These are phyloP conservation scores for Panthera uncia DNA, from an alignment of 2,113 vertebrate genomes.

Conservation along the genomic window DNA sequence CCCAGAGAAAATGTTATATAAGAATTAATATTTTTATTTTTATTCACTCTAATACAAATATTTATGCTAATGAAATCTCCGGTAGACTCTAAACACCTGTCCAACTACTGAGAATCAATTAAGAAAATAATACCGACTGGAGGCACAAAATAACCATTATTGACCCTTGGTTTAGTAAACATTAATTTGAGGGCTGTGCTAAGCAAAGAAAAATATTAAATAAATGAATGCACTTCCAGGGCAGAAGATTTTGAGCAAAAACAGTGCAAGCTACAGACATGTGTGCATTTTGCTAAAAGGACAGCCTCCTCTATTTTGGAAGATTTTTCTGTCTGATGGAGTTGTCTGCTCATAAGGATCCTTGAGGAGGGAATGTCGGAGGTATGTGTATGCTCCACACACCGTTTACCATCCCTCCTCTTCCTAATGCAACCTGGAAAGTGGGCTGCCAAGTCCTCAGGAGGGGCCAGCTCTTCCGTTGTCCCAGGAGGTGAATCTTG, in stretches of 20 bases:
- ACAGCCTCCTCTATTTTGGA: not conserved
- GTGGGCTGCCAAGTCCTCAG: not conserved
- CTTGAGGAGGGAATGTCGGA: not conserved
- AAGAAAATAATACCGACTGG: not conserved
- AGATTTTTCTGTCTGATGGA: not conserved
- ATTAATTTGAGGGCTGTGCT: not conserved
- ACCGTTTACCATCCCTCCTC: too few relatives aligned
- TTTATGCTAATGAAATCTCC: not conserved
- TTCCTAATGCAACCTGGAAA: not conserved
- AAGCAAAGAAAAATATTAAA: not conserved
- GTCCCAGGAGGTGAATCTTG: not conserved
- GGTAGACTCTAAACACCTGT: not conserved
- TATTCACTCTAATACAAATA: not conserved
- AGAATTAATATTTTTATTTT: not conserved
- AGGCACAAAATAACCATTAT: not conserved
- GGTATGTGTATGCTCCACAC: not conserved
- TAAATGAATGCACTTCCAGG: not conserved
- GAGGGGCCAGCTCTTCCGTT: not conserved
- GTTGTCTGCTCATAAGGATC: not conserved
- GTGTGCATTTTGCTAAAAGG: not conserved
- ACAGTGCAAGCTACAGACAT: not conserved
- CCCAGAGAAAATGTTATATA: not conserved
- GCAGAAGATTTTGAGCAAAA: not conserved
- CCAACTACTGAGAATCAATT: not conserved
- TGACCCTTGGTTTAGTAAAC: not conserved